phyloP scores from a whole-genome alignment of 2,888 invertebrate species.

The Mesorhabditis belari region DNA sequence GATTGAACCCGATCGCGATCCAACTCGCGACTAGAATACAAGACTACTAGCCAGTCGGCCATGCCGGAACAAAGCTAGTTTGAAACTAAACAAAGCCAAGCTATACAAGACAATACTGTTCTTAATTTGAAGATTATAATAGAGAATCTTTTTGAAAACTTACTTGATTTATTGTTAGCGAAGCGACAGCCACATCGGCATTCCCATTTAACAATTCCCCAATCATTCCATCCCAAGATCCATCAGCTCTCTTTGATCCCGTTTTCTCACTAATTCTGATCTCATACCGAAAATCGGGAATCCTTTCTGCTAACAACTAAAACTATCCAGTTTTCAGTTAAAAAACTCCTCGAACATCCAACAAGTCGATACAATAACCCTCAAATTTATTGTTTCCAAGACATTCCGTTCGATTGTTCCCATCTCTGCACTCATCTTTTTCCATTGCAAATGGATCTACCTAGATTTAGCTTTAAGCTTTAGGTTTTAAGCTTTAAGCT shows the following conservation, averaged over 20 bases:
- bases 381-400: conserved; percentile 69
- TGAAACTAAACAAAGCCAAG: no score
- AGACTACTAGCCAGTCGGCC: no score
- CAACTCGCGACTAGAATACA: no score
- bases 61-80: no score
- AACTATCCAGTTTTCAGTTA: neutral
- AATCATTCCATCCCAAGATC: conserved; percentile 53
- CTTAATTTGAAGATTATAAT: no score
- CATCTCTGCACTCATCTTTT: conserved; percentile 60
- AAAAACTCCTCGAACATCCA: conserved; percentile 17
- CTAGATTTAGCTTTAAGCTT: no score
- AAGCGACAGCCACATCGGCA: conserved; percentile 89
- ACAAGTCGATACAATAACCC: conserved; percentile 56
- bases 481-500: no score
- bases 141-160: no score
- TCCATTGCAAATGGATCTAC: conserved; percentile 81
- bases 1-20: no score
- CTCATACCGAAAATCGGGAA: conserved; percentile 54
- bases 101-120: no score
- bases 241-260: conserved; percentile 52
- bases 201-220: conserved; percentile 56
- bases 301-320: conserved; percentile 52
- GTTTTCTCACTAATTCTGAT: conserved; percentile 31
- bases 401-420: conserved; percentile 38
- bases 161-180: conserved; percentile 79